Percentiles rank a stretch among this genome's conserved stretches.
Evolutionary conservation across 2,888 invertebrate genomes (phyloP).

Genomic region (Pyralis farinalis): DNA sequence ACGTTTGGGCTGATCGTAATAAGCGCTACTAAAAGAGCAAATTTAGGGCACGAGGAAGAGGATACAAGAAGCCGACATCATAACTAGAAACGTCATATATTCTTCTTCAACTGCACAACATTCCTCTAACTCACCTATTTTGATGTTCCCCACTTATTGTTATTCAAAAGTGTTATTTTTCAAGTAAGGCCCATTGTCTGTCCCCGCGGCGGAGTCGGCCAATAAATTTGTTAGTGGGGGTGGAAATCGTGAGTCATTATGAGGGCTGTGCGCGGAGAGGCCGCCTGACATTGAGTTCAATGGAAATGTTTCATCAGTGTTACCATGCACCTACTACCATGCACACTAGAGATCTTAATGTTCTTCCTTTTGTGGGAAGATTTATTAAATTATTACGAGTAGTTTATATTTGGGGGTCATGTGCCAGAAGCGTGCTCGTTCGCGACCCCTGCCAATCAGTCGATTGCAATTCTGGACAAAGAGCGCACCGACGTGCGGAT

Average conservation of each 20-base stretch:
- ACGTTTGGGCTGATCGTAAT: too few species aligned
- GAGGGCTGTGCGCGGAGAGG: conserved; percentile 8
- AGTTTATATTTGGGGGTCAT: too few species aligned
- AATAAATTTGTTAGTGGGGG: conserved; percentile 54
- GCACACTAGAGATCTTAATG: neutral
- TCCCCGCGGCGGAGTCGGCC: conserved; percentile 20
- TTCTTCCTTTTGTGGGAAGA: too few species aligned
- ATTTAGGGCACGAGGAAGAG: too few species aligned
- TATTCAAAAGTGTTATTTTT: conserved; percentile 3
- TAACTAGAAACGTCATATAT: too few species aligned
- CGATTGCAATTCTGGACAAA: too few species aligned
- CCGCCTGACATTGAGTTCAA: neutral
- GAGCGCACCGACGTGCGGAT: too few species aligned
- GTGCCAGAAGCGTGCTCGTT: too few species aligned
- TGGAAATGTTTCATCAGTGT: neutral
- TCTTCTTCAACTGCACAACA: neutral
- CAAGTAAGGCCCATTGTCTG: conserved; percentile 9
- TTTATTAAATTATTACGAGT: too few species aligned
- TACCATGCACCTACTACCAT: neutral
- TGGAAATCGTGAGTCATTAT: conserved; percentile 57
- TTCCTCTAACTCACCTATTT: neutral
- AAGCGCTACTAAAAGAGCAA: too few species aligned
- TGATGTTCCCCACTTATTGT: neutral
- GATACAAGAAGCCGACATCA: too few species aligned
- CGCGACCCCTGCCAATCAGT: too few species aligned